Percentiles rank a stretch among this genome's conserved stretches.
Evolutionary conservation across 2,797 vertebrate species (phyloP).

Genomic region (Halcyon leucocephala): DNA sequence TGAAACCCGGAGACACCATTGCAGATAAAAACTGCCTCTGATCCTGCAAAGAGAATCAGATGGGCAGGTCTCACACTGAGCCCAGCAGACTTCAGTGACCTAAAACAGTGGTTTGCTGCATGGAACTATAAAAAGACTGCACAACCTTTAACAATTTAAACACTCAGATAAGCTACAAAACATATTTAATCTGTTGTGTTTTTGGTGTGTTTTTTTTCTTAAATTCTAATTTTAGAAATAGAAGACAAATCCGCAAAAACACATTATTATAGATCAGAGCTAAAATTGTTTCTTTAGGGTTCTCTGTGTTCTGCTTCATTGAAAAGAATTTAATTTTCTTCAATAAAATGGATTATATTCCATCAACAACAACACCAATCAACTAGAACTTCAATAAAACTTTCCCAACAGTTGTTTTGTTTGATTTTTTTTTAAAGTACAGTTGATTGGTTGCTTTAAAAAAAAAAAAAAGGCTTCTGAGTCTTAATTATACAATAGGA

Average conservation of each 20-base stretch:
- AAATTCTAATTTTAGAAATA: not conserved
- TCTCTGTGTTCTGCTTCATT: not conserved
- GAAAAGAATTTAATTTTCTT: not conserved
- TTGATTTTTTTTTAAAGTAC: not conserved
- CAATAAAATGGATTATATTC: not conserved
- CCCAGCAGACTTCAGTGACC: conserved; percentile 4
- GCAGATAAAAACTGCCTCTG: not conserved
- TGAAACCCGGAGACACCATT: not conserved
- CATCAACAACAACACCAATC: not conserved
- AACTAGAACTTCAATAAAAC: not conserved
- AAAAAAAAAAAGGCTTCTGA: not conserved
- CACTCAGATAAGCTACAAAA: not conserved
- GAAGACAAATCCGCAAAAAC: not conserved
- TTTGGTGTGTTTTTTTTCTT: not conserved
- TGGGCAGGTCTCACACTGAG: conserved; percentile 10
- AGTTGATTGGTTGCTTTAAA: not conserved
- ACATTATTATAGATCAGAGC: not conserved
- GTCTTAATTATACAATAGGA: not conserved
- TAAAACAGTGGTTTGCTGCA: not conserved
- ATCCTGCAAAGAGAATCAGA: not conserved
- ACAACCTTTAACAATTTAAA: not conserved
- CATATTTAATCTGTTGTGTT: not conserved
- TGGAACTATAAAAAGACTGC: not conserved
- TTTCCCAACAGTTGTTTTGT: not conserved
- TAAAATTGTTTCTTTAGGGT: not conserved